Evolutionary conservation across 2,113 vertebrate genomes (phyloP), one percentile per base, ranked within the genome.

Genomic region (Dicentrarchus labrax): DNA sequence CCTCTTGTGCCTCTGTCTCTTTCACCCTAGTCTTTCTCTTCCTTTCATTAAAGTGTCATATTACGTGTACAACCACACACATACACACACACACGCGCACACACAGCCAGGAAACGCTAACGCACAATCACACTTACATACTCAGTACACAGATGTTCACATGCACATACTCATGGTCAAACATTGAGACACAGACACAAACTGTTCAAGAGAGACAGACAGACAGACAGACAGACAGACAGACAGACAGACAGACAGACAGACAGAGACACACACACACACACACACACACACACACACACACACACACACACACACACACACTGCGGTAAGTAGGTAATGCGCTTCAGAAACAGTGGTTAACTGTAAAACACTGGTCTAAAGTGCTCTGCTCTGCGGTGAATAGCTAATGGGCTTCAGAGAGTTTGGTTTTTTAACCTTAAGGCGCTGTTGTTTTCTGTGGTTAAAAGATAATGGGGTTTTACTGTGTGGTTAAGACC

Each of bases 311-410:
- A 57, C 68, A 78, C 19, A 54, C 79, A 78, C 75, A 85, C 54
- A 85, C 80, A 50, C 65, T 90, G 88, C 5, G 86, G 87, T 88
- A 24, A 86, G 89, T 70, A 67, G 82, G 86, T 92, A 92, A 92
- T 93, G 90, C 84, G 84, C 86, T 83, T 76, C 50, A 90, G 86
- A 84, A 92, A 83, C 73, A 85, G 92, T 92, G 93, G 93, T 94
- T 92, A 93, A 94, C 72, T 88, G 88, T 90, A 87, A 87, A 89
- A 84, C 83, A 86, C 69, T 76, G 79, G 86, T 72, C 88, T 89
- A 88, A 91, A 93, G 92, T 94, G 93, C 92, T 87, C 53, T 87
- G 90, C 88, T 82, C 86, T 89, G 94, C 38, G 95, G 93, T 94
- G 90, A 94, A 93, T 90, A 68, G 76, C 84, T 94, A 94, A 94